phyloP scores from a whole-genome alignment of 2,888 invertebrate species.

The Tethea ocularis region DNA sequence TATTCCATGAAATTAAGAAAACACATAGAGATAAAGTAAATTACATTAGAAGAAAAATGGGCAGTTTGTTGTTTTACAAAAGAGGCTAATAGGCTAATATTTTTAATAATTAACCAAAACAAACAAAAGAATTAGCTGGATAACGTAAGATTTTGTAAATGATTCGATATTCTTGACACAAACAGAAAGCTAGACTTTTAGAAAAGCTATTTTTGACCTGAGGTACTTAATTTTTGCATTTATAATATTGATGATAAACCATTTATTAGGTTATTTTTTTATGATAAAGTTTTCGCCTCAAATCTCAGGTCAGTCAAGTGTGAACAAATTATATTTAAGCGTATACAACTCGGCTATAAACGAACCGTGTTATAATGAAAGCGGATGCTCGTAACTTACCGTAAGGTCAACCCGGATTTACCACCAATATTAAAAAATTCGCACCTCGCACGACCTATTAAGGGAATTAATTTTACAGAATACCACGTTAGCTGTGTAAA shows the following conservation, averaged over 20 bases:
- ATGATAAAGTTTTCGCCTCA: background rate
- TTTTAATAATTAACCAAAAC: too few relatives aligned
- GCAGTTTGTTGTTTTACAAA: too few relatives aligned
- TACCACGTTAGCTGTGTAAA: constrained; percentile 71
- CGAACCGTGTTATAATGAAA: constrained; percentile 9
- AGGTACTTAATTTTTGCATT: background rate
- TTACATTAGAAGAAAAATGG: too few relatives aligned
- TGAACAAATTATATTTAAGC: background rate
- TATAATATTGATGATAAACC: background rate
- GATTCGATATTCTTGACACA: constrained; percentile 43
- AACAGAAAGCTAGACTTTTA: constrained; percentile 31
- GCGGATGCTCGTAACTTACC: constrained; percentile 16
- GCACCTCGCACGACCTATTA: constrained; percentile 41
- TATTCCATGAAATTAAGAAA: too few relatives aligned
- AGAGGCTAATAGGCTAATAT: too few relatives aligned
- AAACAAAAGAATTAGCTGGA: constrained; percentile 45
- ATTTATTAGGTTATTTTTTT: background rate
- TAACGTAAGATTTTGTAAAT: constrained; percentile 40
- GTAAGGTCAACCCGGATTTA: constrained; percentile 14
- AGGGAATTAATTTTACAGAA: constrained; percentile 61
- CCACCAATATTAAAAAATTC: constrained; percentile 29
- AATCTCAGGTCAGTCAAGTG: background rate
- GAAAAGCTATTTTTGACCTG: too few relatives aligned
- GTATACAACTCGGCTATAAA: background rate
- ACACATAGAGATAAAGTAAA: too few relatives aligned